phyloP scores from a whole-genome alignment of 2,797 vertebrate genomes.

The Halcyon chelicuti region DNA sequence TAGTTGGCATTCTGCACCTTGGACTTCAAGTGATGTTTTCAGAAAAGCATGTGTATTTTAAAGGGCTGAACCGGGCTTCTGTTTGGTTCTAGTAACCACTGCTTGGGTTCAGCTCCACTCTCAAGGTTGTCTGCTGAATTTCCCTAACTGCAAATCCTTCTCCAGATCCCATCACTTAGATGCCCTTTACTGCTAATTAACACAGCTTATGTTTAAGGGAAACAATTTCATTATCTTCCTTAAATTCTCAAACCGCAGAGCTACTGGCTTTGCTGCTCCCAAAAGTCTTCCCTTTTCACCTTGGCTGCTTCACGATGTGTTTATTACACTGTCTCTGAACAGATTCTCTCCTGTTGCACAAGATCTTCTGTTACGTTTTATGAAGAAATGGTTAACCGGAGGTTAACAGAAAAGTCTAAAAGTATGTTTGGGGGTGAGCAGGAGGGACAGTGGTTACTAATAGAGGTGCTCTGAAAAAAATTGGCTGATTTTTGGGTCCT shows the following conservation, averaged over 20 bases:
- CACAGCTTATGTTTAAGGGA: not conserved
- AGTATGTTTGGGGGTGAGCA: not conserved
- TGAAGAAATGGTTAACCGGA: not conserved
- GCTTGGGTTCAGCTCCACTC: not conserved
- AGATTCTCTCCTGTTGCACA: not conserved
- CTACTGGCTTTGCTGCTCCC: not conserved
- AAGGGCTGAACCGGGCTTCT: not conserved
- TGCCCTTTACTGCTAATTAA: not conserved
- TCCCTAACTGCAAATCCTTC: not conserved
- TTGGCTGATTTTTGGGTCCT: not conserved
- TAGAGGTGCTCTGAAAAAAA: not conserved
- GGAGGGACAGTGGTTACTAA: not conserved
- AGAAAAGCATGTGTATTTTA: not conserved
- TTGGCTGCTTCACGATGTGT: accelerated
- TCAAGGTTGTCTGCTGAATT: accelerated
- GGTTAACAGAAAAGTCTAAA: not conserved
- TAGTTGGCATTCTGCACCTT: not conserved
- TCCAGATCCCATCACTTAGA: not conserved
- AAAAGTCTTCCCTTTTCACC: accelerated
- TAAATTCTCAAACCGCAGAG: not conserved
- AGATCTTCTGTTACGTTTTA: not conserved
- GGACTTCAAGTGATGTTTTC: not conserved
- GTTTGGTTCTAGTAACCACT: not conserved
- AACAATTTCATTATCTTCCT: not conserved
- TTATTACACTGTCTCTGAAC: too few relatives aligned